Percentiles rank a stretch among this genome's conserved stretches.
Conservation (phyloP, 2,888 invertebrate genomes). For the Pristionchus arcanus region DNA sequence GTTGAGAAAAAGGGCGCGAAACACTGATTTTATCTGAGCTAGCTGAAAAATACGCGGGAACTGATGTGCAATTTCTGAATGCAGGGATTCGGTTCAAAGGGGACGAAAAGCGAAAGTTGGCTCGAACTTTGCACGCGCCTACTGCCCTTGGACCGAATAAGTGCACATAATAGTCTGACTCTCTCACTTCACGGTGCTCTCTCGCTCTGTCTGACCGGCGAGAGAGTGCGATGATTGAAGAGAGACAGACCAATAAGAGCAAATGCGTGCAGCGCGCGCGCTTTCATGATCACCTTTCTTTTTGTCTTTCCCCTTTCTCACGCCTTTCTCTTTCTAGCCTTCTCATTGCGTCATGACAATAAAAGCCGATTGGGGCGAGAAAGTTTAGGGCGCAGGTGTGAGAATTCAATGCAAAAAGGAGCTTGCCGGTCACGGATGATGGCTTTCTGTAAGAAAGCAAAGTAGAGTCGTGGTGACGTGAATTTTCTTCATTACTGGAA, state of each 20-base stretch:
- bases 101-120: background rate
- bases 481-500: too few relatives aligned
- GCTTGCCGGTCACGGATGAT: background rate
- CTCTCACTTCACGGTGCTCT: too few relatives aligned
- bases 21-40: too few relatives aligned
- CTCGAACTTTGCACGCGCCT: background rate
- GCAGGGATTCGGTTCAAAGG: background rate
- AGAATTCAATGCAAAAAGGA: background rate
- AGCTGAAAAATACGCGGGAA: too few relatives aligned
- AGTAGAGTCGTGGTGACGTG: background rate
- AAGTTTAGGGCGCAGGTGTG: background rate
- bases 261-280: background rate
- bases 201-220: too few relatives aligned
- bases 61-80: too few relatives aligned
- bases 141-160: background rate
- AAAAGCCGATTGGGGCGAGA: slow-evolving; percentile 2
- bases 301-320: slow-evolving; percentile 17
- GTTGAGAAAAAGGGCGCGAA: too few relatives aligned
- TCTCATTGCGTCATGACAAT: slow-evolving; percentile 8
- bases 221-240: too few relatives aligned
- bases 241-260: too few relatives aligned
- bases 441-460: background rate
- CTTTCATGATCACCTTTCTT: background rate
- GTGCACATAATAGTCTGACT: background rate
- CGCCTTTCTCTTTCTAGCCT: slow-evolving; percentile 43